Base-by-base conservation (phyloP, 2,888 invertebrate genomes). In the Limenitis camilla region DNA sequence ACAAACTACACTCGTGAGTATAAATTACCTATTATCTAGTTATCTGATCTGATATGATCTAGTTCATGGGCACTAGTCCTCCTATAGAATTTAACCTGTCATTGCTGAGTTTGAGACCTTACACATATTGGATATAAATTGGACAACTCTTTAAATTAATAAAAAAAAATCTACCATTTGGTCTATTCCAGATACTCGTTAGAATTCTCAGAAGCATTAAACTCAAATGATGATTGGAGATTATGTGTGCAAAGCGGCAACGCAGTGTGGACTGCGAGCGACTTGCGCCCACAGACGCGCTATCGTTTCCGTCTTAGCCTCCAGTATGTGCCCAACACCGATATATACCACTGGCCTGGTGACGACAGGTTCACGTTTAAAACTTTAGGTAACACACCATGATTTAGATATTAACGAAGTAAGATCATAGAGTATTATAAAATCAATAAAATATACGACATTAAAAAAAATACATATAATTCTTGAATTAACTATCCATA, bases 271-370 rank as follows among this genome's bases (percentile, higher is more conserved):
- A 52, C 59, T 1, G 85, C 87, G 1, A 66, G 59, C 8, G 71
- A 89, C 11, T 78, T 97, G 42, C 88, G 89, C 51, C 94, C 97
- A 0, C 92, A 93, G 66, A 93, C 93, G 0, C 89, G 90, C 53
- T 97, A 97, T 71, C 91, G 91, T 59, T 94, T 96, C 76, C 89
- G 92, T 39, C 76, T 96, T 9, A 81, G 81, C 49, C 66, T 91
- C 63, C 87, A 82, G 52, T 97, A 95, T 72, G 87, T 89, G n/a
- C 77, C 83, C 42, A 78, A 88, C 59, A 79, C 88, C 0, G 82
- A 89, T 8, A 80, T 89, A 0, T 94, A 92, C 66, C 73, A 90
- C 52, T 96, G 95, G 94, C 94, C 94, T 0, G 74, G 84, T 5
- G 92, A 93, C 62, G 89, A 90, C 9, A 83, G 90, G 42, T 95